Conservation (phyloP, 1,140 invertebrate species). For the Sminthurides bifidus region DNA sequence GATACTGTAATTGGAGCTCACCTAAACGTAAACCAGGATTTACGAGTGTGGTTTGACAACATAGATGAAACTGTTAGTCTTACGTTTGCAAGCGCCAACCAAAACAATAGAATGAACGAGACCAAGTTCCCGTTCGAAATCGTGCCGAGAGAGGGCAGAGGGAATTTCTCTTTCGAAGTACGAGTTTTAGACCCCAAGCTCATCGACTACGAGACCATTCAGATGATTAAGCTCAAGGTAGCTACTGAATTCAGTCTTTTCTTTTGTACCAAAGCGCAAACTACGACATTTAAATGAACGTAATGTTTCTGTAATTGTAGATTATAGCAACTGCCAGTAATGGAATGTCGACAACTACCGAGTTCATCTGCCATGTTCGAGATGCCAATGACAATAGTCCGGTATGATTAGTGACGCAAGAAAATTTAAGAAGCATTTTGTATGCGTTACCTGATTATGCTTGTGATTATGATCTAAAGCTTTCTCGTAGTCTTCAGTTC, state of each 20-base stretch:
- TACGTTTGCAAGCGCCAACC: slow-evolving; percentile 1
- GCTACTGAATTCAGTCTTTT: slow-evolving; percentile 7
- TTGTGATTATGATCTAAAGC: neutral
- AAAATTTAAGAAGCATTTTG: neutral
- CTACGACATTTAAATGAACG: neutral
- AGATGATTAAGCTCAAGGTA: slow-evolving; percentile 52
- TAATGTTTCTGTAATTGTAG: slow-evolving; percentile 36
- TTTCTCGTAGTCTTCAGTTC: slow-evolving; percentile 43
- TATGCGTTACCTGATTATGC: neutral
- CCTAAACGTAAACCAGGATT: slow-evolving; percentile 52
- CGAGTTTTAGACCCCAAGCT: slow-evolving; percentile 65
- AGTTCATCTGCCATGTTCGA: slow-evolving; percentile 64
- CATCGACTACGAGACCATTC: slow-evolving; percentile 68
- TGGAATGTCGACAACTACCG: slow-evolving; percentile 51
- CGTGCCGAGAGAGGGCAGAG: slow-evolving; percentile 70
- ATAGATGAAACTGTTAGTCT: slow-evolving; percentile 34
- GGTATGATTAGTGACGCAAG: neutral
- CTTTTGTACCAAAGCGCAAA: neutral
- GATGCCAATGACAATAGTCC: slow-evolving; percentile 69
- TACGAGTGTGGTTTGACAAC: slow-evolving; percentile 35
- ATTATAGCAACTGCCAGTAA: slow-evolving; percentile 56
- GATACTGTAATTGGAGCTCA: slow-evolving; percentile 67
- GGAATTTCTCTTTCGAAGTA: slow-evolving; percentile 64
- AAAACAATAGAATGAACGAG: neutral
- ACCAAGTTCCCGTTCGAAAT: slow-evolving; percentile 61